Conservation (phyloP, 2,113 vertebrate genomes). For the Lophius piscatorius region DNA sequence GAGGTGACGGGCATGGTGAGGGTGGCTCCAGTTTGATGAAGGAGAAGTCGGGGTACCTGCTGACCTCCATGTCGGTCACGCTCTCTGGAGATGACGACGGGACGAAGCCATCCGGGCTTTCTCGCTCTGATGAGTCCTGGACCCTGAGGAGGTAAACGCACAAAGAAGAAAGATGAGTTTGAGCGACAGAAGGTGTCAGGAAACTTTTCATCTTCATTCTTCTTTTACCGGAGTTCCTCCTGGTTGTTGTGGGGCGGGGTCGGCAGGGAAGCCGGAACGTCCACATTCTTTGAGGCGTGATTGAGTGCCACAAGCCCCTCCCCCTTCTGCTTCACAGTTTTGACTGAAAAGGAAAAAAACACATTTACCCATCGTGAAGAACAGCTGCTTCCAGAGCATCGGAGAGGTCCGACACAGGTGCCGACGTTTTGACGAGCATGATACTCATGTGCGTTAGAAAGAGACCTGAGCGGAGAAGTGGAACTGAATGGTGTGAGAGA, state of each 20-base stretch:
- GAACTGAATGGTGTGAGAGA: no score
- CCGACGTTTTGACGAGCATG: no score
- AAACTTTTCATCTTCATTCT: no score
- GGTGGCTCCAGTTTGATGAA: conserved; percentile 90
- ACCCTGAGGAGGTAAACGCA: conserved; percentile 71
- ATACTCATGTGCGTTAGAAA: no score
- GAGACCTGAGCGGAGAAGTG: no score
- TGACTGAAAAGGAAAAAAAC: conserved; percentile 14
- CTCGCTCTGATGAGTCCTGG: conserved; percentile 85
- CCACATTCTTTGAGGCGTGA: conserved; percentile 89
- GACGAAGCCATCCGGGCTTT: conserved; percentile 89
- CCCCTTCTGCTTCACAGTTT: conserved; percentile 77
- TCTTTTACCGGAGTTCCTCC: conserved; percentile 89
- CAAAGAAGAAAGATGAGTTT: neutral
- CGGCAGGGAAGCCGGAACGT: conserved; percentile 94
- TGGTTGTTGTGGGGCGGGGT: conserved; percentile 97
- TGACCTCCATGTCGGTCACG: conserved; percentile 88
- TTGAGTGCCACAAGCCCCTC: conserved; percentile 86
- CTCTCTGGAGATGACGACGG: conserved; percentile 97
- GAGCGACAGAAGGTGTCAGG: neutral
- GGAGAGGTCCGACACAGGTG: no score
- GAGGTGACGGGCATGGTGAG: conserved; percentile 88
- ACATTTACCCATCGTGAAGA: neutral
- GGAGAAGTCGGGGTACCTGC: conserved; percentile 91
- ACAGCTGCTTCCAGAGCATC: neutral